phyloP scores from a whole-genome alignment of 1,140 invertebrate genomes.

The Arion vulgaris region DNA sequence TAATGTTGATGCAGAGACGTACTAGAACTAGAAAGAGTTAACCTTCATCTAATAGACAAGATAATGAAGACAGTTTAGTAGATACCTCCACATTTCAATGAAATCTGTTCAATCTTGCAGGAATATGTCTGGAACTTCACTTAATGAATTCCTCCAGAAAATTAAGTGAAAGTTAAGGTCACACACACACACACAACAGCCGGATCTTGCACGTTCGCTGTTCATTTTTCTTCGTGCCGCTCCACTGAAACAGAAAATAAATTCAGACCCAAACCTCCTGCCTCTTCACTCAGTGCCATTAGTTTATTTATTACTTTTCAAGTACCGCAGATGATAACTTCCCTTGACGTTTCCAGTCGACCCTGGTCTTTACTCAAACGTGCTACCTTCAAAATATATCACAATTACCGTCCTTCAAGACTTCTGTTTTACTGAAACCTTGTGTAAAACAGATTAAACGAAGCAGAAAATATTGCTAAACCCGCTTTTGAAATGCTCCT shows the following conservation, averaged over 20 bases:
- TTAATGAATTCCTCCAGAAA: not conserved
- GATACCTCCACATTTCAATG: too few relatives aligned
- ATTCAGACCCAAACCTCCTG: not conserved
- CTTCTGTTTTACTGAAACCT: not conserved
- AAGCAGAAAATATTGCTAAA: not conserved
- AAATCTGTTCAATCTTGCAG: too few relatives aligned
- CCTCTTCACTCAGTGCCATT: not conserved
- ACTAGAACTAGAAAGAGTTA: too few relatives aligned
- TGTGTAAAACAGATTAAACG: not conserved
- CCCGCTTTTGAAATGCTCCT: not conserved
- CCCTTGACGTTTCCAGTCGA: not conserved
- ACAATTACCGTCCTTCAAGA: not conserved
- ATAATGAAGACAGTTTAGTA: too few relatives aligned
- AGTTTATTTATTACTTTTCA: not conserved
- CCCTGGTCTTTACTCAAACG: not conserved
- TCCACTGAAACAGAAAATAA: not conserved
- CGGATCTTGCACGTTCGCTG: not conserved
- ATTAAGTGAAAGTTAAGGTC: not conserved
- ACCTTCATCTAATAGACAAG: too few relatives aligned
- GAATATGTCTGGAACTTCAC: not conserved
- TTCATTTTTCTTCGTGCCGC: not conserved
- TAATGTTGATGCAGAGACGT: too few relatives aligned
- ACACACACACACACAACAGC: not conserved
- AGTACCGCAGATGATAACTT: not conserved
- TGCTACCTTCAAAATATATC: too few relatives aligned